Evolutionary conservation across 2,888 invertebrate genomes (phyloP).

Genomic region (Gastracanthus pulcherrimus): DNA sequence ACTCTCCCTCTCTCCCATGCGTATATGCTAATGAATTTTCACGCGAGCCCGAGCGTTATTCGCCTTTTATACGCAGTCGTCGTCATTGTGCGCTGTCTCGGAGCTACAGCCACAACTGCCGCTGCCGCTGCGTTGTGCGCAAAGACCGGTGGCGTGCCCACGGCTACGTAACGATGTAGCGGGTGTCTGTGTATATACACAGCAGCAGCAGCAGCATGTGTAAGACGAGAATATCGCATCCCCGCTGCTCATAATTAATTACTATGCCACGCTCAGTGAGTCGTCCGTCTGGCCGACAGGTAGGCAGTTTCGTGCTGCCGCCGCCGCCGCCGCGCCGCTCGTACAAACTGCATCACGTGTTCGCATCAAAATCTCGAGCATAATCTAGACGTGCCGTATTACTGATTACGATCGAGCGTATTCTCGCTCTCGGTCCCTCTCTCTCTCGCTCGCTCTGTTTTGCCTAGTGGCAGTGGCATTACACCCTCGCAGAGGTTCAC

Average conservation of each 20-base stretch:
- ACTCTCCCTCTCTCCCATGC: background rate
- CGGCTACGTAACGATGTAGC: background rate
- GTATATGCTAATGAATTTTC: constrained; percentile 1
- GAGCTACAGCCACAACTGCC: no score
- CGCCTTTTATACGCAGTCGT: constrained; percentile 23
- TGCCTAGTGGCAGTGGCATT: background rate
- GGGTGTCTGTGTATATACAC: background rate
- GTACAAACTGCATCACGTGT: constrained; percentile 66
- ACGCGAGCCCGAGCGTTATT: constrained; percentile 13
- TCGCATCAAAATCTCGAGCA: constrained; percentile 56
- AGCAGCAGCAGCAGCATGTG: constrained; percentile 56
- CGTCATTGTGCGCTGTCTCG: constrained; percentile 3
- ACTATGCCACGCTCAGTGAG: constrained; percentile 71
- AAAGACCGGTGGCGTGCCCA: constrained; percentile 22
- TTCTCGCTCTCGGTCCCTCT: background rate
- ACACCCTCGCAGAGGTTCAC: background rate
- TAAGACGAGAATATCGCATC: constrained; percentile 71
- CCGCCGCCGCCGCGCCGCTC: constrained; percentile 7
- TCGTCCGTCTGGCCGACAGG: constrained; percentile 71
- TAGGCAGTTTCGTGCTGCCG: constrained; percentile 63
- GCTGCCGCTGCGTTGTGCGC: background rate
- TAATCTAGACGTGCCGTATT: constrained; percentile 51
- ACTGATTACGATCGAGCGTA: constrained; percentile 52
- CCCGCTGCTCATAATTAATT: constrained; percentile 74
- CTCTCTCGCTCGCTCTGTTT: constrained; percentile 12